These are phyloP conservation scores for Ispidina lecontei DNA, from an alignment of 2,797 vertebrate genomes.

Conservation along the genomic window DNA sequence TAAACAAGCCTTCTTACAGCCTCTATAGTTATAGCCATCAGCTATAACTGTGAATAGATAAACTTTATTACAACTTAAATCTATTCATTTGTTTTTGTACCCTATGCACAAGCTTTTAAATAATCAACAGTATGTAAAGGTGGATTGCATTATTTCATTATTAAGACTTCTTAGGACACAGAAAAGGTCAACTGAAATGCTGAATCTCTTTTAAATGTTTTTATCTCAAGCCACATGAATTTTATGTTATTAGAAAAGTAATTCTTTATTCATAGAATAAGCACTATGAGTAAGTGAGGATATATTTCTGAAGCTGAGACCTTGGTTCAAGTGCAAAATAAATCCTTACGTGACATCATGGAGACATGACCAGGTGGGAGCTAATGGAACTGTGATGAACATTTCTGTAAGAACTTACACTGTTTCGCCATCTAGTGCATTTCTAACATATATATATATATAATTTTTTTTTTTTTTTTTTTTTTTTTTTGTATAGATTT, in stretches of 20 bases:
- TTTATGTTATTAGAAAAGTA: not conserved
- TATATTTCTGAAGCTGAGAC: not conserved
- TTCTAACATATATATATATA: not conserved
- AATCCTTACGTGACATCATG: not conserved
- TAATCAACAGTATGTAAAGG: slow-evolving; percentile 16
- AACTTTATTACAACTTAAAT: slow-evolving; percentile 11
- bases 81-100: not conserved
- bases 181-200: not conserved
- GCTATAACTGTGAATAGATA: not conserved
- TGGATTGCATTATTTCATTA: not conserved
- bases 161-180: not conserved
- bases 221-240: not conserved
- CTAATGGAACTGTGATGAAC: not conserved
- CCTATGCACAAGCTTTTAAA: not conserved
- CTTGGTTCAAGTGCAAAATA: not conserved
- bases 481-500: no score
- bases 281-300: not conserved
- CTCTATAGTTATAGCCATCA: not conserved
- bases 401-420: not conserved
- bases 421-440: not conserved
- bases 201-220: not conserved
- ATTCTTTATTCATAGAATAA: not conserved
- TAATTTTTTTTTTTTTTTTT: no score
- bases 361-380: not conserved
- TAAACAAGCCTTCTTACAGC: not conserved